A percentile compares a stretch with the other conserved stretches of the same genome.
Evolutionary conservation across 2,888 invertebrate species (phyloP).

Genomic region (Barypeithes pellucidus): DNA sequence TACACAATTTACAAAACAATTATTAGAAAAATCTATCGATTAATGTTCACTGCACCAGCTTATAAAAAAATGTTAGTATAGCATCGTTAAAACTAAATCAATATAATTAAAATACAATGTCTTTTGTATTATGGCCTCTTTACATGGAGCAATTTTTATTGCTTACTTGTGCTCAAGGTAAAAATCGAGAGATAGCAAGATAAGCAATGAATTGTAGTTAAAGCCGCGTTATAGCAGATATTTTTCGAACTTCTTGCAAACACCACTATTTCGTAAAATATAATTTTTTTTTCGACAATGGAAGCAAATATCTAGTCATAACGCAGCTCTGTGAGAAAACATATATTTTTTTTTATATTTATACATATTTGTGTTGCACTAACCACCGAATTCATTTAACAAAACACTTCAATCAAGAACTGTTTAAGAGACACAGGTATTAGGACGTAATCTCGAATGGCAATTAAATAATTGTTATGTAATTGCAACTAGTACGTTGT

Average conservation of each 20-base stretch:
- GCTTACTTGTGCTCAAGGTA: background rate
- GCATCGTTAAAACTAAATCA: background rate
- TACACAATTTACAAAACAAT: slow-evolving; percentile 8
- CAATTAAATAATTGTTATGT: too few relatives aligned
- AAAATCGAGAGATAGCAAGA: background rate
- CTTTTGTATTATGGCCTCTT: slow-evolving; percentile 8
- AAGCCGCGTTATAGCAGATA: background rate
- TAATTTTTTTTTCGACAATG: too few relatives aligned
- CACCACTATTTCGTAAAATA: too few relatives aligned
- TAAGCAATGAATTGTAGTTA: background rate
- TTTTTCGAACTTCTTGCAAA: background rate
- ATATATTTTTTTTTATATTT: too few relatives aligned
- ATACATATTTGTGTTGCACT: too few relatives aligned
- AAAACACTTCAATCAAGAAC: too few relatives aligned
- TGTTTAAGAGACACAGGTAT: too few relatives aligned
- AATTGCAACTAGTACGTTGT: too few relatives aligned
- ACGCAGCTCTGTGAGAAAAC: too few relatives aligned
- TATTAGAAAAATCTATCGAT: background rate
- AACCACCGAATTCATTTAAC: too few relatives aligned
- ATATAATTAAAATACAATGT: slow-evolving; percentile 5
- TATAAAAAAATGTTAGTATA: slow-evolving; percentile 5
- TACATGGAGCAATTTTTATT: background rate
- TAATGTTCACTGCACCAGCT: slow-evolving; percentile 3
- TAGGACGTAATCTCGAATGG: too few relatives aligned
- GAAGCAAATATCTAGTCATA: too few relatives aligned